These are phyloP conservation scores for Catharus minimus DNA, from an alignment of 2,113 vertebrate species.

Conservation along the genomic window DNA sequence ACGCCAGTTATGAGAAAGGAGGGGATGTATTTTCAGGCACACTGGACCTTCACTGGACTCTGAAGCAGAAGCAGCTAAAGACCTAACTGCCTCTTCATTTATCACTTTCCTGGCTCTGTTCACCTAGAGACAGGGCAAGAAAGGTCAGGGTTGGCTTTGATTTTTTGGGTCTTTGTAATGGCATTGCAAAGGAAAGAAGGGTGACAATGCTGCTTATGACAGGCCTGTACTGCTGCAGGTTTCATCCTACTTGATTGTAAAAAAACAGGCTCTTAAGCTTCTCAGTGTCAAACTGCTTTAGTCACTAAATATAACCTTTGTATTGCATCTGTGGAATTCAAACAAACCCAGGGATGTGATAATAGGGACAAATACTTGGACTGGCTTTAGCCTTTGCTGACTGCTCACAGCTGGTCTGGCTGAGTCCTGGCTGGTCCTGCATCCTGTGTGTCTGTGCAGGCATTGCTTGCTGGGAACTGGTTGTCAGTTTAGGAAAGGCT, in stretches of 20 bases:
- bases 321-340: conserved; percentile 28
- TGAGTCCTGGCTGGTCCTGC: not conserved
- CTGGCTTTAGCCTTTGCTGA: not conserved
- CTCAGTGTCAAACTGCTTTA: not conserved
- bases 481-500: not conserved
- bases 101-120: not conserved
- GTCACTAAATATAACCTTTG: conserved; percentile 50
- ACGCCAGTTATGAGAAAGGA: not conserved
- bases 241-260: not conserved
- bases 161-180: not conserved
- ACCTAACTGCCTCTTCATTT: not conserved
- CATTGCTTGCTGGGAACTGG: not conserved
- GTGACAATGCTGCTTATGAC: not conserved
- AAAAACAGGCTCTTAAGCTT: not conserved
- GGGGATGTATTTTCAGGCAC: not conserved
- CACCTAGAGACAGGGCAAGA: not conserved
- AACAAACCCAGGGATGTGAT: not conserved
- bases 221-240: not conserved
- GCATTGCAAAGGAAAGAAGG: not conserved
- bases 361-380: not conserved
- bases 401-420: not conserved
- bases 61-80: not conserved
- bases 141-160: not conserved
- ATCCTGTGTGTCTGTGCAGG: not conserved
- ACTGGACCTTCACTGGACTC: not conserved